Evolutionary conservation across 1,140 invertebrate genomes (phyloP).

Genomic region (Leptonema lineaticorne): DNA sequence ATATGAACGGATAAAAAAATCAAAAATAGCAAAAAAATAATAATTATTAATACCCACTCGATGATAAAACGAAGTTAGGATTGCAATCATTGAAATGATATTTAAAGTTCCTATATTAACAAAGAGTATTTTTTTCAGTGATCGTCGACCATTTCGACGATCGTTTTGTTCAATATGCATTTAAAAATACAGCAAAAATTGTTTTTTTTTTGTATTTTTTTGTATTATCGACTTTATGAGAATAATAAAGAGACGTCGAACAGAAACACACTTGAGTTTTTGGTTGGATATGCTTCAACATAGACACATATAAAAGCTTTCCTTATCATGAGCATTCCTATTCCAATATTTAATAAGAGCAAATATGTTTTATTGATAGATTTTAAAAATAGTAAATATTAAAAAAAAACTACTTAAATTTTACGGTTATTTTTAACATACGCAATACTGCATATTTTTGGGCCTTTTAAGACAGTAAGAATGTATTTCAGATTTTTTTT

Average conservation of each 20-base stretch:
- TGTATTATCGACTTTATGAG: slow-evolving; percentile 40
- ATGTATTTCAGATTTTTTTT: not conserved
- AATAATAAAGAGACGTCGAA: slow-evolving; percentile 40
- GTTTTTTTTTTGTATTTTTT: slow-evolving; percentile 38
- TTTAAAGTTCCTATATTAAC: slow-evolving; percentile 38
- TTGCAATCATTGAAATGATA: slow-evolving; percentile 35
- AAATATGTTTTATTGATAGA: not conserved
- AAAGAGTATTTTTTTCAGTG: slow-evolving; percentile 27
- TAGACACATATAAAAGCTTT: not conserved
- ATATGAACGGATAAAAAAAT: too few species aligned
- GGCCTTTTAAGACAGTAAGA: not conserved
- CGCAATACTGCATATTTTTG: too few species aligned
- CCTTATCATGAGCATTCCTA: slow-evolving; percentile 2
- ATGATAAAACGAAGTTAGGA: slow-evolving; percentile 9
- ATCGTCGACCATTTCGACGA: slow-evolving; percentile 13
- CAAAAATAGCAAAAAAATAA: too few species aligned
- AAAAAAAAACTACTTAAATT: too few species aligned
- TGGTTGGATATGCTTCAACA: not conserved
- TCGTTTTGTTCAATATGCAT: slow-evolving; percentile 35
- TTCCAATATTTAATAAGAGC: slow-evolving; percentile 11
- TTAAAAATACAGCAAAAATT: slow-evolving; percentile 37
- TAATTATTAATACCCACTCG: too few species aligned
- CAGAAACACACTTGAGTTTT: slow-evolving; percentile 18
- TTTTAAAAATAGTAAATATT: not conserved
- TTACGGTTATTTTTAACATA: too few species aligned